Evolutionary conservation across 1,140 invertebrate genomes (phyloP).

Genomic region (Drosophila eugracilis): DNA sequence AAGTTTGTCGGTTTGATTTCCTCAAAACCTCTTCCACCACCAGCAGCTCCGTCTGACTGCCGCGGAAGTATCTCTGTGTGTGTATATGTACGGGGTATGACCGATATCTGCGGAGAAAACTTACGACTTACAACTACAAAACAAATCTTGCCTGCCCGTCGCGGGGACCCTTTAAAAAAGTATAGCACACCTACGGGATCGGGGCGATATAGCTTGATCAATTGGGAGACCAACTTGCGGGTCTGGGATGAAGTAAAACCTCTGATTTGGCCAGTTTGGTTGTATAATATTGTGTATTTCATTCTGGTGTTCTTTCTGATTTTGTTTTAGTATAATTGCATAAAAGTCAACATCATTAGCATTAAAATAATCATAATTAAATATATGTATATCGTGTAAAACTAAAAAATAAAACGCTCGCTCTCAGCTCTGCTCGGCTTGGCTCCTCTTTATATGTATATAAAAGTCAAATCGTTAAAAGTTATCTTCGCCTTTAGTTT

Average conservation of each 20-base stretch:
- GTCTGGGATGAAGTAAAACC: conserved; percentile 49
- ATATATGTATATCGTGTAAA: conserved; percentile 65
- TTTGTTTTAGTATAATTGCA: conserved; percentile 72
- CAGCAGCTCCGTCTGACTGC: conserved; percentile 19
- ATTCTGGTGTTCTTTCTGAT: conserved; percentile 75
- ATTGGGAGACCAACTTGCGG: background rate
- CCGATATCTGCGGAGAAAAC: conserved; percentile 25
- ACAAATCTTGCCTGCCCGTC: conserved; percentile 30
- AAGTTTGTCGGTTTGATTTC: conserved; percentile 61
- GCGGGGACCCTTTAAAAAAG: conserved; percentile 25
- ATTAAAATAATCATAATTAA: conserved; percentile 69
- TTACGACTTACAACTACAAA: conserved; percentile 48
- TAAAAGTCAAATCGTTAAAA: conserved; percentile 68
- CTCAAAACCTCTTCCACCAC: conserved; percentile 56
- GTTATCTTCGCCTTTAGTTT: conserved; percentile 57
- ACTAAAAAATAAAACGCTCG: conserved; percentile 63
- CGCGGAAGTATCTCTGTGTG: conserved; percentile 31
- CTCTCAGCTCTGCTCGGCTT: conserved; percentile 22
- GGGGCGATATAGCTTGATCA: background rate
- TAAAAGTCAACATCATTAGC: conserved; percentile 78
- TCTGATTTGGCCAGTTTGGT: conserved; percentile 59
- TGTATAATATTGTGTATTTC: conserved; percentile 78
- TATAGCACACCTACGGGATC: conserved; percentile 20
- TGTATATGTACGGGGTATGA: conserved; percentile 25
- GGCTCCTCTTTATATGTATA: conserved; percentile 42